Percentiles rank a stretch among this genome's conserved stretches.
Evolutionary conservation across 1,140 invertebrate species (phyloP).

Genomic region (Monomorium pharaonis): DNA sequence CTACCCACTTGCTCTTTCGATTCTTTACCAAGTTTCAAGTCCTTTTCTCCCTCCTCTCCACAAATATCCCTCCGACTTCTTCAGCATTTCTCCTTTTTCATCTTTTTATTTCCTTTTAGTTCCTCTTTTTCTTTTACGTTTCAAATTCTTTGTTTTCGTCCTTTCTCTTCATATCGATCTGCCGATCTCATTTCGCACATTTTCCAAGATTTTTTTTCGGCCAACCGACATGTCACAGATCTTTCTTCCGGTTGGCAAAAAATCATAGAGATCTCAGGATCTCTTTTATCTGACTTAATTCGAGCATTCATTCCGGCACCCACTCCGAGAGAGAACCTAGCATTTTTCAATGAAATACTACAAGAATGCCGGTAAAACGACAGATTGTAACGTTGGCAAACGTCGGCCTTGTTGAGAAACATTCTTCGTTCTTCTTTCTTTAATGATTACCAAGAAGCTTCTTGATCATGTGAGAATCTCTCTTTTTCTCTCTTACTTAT

Average conservation of each 20-base stretch:
- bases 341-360: constrained; percentile 76
- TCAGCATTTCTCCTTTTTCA: constrained; percentile 15
- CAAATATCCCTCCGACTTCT: constrained; percentile 19
- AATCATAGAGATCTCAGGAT: constrained; percentile 70
- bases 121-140: constrained; percentile 60
- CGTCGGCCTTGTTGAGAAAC: constrained; percentile 24
- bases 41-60: not conserved
- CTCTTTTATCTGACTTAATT: constrained; percentile 78
- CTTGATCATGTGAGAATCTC: constrained; percentile 17
- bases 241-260: constrained; percentile 55
- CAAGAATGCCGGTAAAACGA: not conserved
- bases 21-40: constrained; percentile 36
- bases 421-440: constrained; percentile 41
- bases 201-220: not conserved
- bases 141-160: constrained; percentile 29
- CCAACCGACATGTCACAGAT: constrained; percentile 34
- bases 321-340: constrained; percentile 24
- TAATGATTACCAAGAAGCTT: constrained; percentile 41
- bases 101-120: constrained; percentile 51
- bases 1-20: constrained; percentile 13
- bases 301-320: constrained; percentile 74
- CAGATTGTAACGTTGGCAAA: constrained; percentile 10
- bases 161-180: constrained; percentile 24
- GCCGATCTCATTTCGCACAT: not conserved
- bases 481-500: not conserved